phyloP scores from a whole-genome alignment of 2,113 vertebrate species.

The Pongo abelii region DNA sequence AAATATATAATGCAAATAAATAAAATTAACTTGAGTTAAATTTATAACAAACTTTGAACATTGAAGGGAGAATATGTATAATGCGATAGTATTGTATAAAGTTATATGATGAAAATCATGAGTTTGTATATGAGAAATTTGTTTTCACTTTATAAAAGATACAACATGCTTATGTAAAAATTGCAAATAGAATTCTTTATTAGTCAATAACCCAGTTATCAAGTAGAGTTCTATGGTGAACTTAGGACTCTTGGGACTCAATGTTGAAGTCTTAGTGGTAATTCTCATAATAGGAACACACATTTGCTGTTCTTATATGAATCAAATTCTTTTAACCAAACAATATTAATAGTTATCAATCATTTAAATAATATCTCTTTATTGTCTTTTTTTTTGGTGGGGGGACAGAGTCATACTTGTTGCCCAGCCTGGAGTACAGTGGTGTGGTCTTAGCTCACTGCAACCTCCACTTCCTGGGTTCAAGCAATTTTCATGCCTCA shows the following conservation, averaged over 20 bases:
- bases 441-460: no score
- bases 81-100: background rate
- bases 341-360: slow-evolving; percentile 9
- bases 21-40: background rate
- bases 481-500: no score
- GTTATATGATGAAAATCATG: background rate
- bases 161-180: background rate
- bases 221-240: background rate
- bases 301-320: slow-evolving; percentile 23
- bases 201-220: background rate
- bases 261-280: slow-evolving; percentile 29
- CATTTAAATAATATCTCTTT: background rate
- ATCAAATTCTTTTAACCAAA: background rate
- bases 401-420: no score
- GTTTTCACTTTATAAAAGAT: slow-evolving; percentile 16
- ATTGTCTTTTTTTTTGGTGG: background rate
- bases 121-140: background rate
- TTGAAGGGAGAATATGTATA: background rate
- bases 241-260: background rate
- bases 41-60: background rate
- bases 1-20: background rate
- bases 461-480: no score
- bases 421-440: no score
- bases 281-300: background rate
- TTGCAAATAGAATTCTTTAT: slow-evolving; percentile 14